These are phyloP conservation scores for Drosophila tripunctata DNA, from an alignment of 2,888 invertebrate species.

Conservation along the genomic window DNA sequence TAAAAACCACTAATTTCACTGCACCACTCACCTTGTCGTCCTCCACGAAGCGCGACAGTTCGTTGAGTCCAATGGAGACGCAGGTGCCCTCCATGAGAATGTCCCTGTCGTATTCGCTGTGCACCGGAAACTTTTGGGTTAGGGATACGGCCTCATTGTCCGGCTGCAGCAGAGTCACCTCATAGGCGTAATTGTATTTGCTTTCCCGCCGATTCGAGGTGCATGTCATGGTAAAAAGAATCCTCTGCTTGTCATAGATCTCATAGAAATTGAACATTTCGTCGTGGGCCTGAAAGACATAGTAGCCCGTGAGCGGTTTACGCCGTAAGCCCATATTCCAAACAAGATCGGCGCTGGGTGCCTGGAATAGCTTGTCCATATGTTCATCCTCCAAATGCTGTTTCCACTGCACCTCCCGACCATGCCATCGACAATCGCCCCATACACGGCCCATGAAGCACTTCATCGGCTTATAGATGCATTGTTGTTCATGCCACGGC, in stretches of 20 bases:
- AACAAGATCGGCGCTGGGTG: conserved; percentile 60
- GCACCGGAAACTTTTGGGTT: conserved; percentile 83
- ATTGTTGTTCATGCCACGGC: conserved; percentile 85
- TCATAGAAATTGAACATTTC: conserved; percentile 84
- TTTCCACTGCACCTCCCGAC: conserved; percentile 87
- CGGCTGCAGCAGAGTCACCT: conserved; percentile 81
- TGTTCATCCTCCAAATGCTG: conserved; percentile 86
- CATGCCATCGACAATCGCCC: conserved; percentile 86
- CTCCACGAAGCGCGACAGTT: conserved; percentile 80
- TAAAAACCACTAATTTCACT: no score
- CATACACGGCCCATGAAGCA: conserved; percentile 84
- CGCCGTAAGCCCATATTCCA: conserved; percentile 81
- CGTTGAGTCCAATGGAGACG: conserved; percentile 77
- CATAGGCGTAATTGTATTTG: conserved; percentile 82
- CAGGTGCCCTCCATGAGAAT: conserved; percentile 83
- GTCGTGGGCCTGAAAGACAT: conserved; percentile 81
- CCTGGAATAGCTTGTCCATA: conserved; percentile 84
- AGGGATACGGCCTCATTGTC: conserved; percentile 82
- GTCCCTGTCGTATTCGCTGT: conserved; percentile 83
- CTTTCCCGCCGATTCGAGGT: conserved; percentile 80
- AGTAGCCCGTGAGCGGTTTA: conserved; percentile 82
- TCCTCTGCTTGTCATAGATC: conserved; percentile 80
- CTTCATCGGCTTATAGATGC: conserved; percentile 83
- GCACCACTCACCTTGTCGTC: conserved; percentile 74
- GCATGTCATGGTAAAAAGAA: conserved; percentile 83